phyloP scores from a whole-genome alignment of 2,113 vertebrate genomes.

The Aphelocoma coerulescens region DNA sequence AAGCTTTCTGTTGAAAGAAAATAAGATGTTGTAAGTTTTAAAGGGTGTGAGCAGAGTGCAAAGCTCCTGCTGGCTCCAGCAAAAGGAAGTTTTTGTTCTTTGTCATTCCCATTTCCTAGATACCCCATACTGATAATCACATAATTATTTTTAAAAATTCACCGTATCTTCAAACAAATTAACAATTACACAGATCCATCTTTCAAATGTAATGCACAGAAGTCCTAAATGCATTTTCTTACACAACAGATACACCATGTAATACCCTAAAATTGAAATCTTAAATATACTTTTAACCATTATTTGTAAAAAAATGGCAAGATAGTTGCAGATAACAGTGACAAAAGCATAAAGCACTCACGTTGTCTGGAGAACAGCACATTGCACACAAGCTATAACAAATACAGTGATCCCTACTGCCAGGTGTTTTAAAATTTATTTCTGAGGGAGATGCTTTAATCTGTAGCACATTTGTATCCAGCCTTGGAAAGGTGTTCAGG shows the following conservation, averaged over 20 bases:
- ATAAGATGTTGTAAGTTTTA: conserved; percentile 47
- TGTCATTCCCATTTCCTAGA: conserved; percentile 2
- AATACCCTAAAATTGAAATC: neutral
- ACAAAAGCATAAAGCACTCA: conserved; percentile 11
- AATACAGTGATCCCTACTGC: neutral
- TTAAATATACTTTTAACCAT: neutral
- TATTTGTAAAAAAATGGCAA: neutral
- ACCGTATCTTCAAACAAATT: neutral
- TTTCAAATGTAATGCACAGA: neutral
- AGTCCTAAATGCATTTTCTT: neutral
- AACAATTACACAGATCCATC: neutral
- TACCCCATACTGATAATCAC: neutral
- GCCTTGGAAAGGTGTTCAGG: neutral
- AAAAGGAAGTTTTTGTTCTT: conserved; percentile 35
- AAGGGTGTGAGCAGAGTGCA: neutral
- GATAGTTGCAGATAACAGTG: neutral
- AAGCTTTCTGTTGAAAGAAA: conserved; percentile 87
- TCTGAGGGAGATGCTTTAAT: neutral
- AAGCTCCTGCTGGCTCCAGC: conserved; percentile 19
- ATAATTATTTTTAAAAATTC: conserved; percentile 3
- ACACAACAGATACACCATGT: neutral
- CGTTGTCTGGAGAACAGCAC: neutral
- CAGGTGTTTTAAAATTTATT: neutral
- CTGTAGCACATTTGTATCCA: neutral
- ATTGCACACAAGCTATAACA: neutral